Base-by-base conservation (phyloP, 2,888 invertebrate species). In the Diabrotica balteata region DNA sequence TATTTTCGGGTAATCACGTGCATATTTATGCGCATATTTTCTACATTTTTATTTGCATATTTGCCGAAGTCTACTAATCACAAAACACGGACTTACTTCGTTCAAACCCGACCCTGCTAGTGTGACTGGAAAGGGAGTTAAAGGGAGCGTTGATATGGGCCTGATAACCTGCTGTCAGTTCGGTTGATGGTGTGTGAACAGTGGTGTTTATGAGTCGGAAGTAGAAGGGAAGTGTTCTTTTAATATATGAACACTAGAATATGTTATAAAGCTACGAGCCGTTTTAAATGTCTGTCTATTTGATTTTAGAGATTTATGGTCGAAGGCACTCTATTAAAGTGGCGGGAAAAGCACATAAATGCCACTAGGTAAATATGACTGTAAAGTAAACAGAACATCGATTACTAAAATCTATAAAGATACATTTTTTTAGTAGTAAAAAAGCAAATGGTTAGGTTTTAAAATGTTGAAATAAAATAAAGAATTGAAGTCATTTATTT, bases 121-220 rank as follows among this genome's bases (percentile, higher is more conserved):
- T n/a, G 43, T 32, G 47, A 8, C 49, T 32, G 7, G 49, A 44
- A 51, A 42, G 22, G 6, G 44, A 22, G 7, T 10, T 32, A 44
- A 42, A 44, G 52, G 47, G n/a, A 51, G 17, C 22, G 43, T 22
- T 52, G 60, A 60, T 60, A 60, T 44, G 60, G 60, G 45, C 70
- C 69, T 72, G 75, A 75, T 76, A 77, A 76, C 75, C 73, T 66
- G 73, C 63, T 68, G 74, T 73, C 76, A 75, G 75, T 73, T 75
- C 75, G 73, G 73, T 73, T 73, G 75, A 76, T 72, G 73, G 72
- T 73, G 73, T 75, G 67, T 70, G 61, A 69, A 68, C 69, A 73
- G 69, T 70, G 71, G 45, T 60, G 60, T 60, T 60, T 50, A 43
- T 59, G 50, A 50, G n/a, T 42, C 11, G 42, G 43, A 42, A 51